phyloP scores from a whole-genome alignment of 2,888 invertebrate species.

The Thera britannica region DNA sequence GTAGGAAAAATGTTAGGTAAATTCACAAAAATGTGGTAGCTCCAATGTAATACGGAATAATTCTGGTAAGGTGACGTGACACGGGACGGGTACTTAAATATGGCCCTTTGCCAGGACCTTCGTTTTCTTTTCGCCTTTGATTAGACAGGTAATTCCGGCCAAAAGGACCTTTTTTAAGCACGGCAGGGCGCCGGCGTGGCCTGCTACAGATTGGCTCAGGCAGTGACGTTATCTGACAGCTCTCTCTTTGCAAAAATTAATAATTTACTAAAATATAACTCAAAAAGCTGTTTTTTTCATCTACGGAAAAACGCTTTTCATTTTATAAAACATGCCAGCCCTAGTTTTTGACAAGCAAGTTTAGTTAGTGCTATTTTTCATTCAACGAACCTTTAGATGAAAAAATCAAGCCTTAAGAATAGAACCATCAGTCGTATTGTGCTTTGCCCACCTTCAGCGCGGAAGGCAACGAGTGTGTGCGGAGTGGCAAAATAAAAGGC shows the following conservation, averaged over 20 bases:
- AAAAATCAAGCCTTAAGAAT: too few relatives aligned
- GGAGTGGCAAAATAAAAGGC: not conserved
- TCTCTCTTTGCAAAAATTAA: too few relatives aligned
- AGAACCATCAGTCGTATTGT: not conserved
- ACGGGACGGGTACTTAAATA: constrained; percentile 17
- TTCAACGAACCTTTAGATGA: too few relatives aligned
- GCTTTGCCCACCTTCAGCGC: not conserved
- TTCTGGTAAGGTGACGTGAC: constrained; percentile 19
- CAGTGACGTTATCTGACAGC: not conserved
- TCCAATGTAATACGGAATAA: constrained; percentile 15
- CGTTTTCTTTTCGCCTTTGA: constrained; percentile 11
- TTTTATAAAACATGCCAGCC: too few relatives aligned
- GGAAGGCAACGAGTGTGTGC: too few relatives aligned
- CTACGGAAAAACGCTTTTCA: too few relatives aligned
- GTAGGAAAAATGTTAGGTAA: constrained; percentile 1
- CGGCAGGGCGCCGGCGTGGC: not conserved
- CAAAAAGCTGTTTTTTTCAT: too few relatives aligned
- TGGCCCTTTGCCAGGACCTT: constrained; percentile 18
- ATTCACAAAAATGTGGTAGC: constrained; percentile 7
- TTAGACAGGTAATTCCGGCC: constrained; percentile 10
- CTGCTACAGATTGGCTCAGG: not conserved
- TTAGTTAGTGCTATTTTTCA: too few relatives aligned
- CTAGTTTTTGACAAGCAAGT: too few relatives aligned
- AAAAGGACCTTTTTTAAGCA: constrained; percentile 1
- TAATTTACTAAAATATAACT: too few relatives aligned